Evolutionary conservation across 1,140 invertebrate genomes (phyloP), one percentile per base, ranked within the genome.

Genomic region (Drosophila ficusphila): DNA sequence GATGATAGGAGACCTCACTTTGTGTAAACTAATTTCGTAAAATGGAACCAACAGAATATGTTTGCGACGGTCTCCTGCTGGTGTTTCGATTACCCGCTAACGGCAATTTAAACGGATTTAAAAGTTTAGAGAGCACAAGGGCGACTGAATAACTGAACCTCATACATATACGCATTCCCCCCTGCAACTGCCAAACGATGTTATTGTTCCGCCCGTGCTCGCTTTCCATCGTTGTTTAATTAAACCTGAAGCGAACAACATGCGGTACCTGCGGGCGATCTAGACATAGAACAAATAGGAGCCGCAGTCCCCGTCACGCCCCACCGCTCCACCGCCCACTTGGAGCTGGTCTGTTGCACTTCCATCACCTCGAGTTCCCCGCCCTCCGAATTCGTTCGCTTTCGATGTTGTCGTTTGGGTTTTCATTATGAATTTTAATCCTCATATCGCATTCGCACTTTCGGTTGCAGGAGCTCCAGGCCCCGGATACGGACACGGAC

Each of bases 391-490:
- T 62, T 64, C 49, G 58, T 38, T 68, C 60, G 74, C 46, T 54
- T n/a, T n/a, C n/a, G n/a, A n/a, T 70, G 60, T 76, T 86, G 57
- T 64, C 57, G 69, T 73, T 74, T 46, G 70, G 61, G 76, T 47
- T 86, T 85, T 81, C 79, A 85, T 85, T 85, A 85, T 85, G 79
- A 85, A 85, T 85, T 85, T 85, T 85, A 85, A 85, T 85, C 81
- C 79, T 73, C 79, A 85, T 85, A 85, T 86, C 79, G 79, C 82
- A 85, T 85, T 85, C 81, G 81, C 79, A 85, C 81, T 85, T 85
- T 76, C 61, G 61, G 76, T 60, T 73, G 74, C 79, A 79, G 79
- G 70, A 61, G 31, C 68, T 33, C 16, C 11, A 27, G 47, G 27
- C 29, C n/a, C 18, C 12, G 29, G 39, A 23, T n/a, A n/a, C n/a